Evolutionary conservation across 2,797 vertebrate genomes (phyloP).

Genomic region (Alcedo quadribrachys): DNA sequence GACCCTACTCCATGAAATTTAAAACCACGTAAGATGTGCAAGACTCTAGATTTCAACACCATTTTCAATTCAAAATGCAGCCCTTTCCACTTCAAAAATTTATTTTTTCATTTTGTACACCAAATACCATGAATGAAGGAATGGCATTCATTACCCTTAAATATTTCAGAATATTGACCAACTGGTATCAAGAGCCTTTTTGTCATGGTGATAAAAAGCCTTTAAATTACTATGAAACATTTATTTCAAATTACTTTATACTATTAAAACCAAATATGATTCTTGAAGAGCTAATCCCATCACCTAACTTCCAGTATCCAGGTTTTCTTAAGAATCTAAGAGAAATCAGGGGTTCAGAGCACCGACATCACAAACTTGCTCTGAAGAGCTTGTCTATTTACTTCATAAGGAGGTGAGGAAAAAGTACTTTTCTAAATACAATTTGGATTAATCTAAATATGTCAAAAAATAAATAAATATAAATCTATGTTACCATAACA

Average conservation of each 20-base stretch:
- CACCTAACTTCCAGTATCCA: not conserved
- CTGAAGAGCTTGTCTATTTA: not conserved
- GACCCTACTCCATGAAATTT: not conserved
- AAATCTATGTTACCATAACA: not conserved
- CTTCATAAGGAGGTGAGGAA: not conserved
- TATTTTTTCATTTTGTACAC: not conserved
- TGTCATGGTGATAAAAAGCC: not conserved
- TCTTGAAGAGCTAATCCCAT: not conserved
- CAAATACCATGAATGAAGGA: not conserved
- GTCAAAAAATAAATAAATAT: fast-evolving
- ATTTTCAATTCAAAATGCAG: not conserved
- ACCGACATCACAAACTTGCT: not conserved
- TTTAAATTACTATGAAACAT: not conserved
- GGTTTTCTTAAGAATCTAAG: not conserved
- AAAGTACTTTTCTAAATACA: not conserved
- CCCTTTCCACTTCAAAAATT: not conserved
- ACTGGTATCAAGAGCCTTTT: not conserved
- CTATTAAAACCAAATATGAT: not conserved
- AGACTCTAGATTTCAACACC: not conserved
- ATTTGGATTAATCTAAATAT: not conserved
- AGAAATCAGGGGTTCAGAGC: not conserved
- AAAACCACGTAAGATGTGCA: not conserved
- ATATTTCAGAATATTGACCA: not conserved
- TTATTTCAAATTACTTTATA: not conserved
- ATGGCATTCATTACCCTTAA: not conserved